Conservation (phyloP, 2,888 invertebrate genomes). For the Poecilus cupreus region DNA sequence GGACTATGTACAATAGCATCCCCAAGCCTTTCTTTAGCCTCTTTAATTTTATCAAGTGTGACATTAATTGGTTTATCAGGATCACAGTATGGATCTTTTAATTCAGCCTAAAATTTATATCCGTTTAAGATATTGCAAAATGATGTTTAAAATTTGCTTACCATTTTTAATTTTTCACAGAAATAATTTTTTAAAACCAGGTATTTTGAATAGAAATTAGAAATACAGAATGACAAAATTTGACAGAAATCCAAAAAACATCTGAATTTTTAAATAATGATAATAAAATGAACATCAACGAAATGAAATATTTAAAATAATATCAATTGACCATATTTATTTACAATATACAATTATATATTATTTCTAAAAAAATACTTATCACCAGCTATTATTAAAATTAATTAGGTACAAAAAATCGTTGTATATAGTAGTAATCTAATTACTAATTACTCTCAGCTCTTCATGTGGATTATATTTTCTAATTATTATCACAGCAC, state of each 20-base stretch:
- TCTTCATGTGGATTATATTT: constrained; percentile 43
- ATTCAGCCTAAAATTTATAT: background rate
- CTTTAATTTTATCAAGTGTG: constrained; percentile 90
- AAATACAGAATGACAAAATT: no score
- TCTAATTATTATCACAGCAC: constrained; percentile 56
- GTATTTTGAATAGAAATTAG: no score
- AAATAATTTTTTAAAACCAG: no score
- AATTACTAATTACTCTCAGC: constrained; percentile 39
- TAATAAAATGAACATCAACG: background rate
- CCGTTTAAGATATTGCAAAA: background rate
- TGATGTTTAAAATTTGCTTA: background rate
- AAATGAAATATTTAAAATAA: background rate
- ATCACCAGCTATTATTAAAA: no score
- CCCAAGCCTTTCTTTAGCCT: constrained; percentile 91
- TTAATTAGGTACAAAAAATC: background rate
- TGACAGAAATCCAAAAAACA: background rate
- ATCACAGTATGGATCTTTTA: constrained; percentile 75
- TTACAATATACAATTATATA: background rate
- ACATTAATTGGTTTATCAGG: constrained; percentile 82
- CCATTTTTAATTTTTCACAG: background rate
- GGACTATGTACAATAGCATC: constrained; percentile 89
- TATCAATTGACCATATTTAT: background rate
- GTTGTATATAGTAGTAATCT: background rate
- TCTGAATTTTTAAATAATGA: background rate
- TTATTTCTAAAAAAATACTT: no score